Percentiles rank a stretch among this genome's conserved stretches.
phyloP scores from a whole-genome alignment of 2,113 vertebrate genomes.

The Lathamus discolor region DNA sequence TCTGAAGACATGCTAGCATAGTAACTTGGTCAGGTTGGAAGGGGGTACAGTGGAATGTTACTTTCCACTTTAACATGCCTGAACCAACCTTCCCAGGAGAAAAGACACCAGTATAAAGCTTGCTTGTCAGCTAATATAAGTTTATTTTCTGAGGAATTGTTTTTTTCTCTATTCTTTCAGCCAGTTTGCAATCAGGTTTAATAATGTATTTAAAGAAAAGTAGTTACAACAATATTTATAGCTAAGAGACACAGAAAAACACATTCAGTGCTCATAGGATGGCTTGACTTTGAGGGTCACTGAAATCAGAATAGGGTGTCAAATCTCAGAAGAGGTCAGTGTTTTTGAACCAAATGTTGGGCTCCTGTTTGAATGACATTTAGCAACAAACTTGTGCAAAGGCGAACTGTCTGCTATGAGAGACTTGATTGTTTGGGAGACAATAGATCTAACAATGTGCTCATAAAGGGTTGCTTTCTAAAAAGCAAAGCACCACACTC shows the following conservation, averaged over 20 bases:
- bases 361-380: background rate
- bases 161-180: background rate
- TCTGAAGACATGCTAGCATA: background rate
- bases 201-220: constrained; percentile 53
- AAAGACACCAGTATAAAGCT: background rate
- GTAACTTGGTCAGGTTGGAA: background rate
- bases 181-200: constrained; percentile 43
- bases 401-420: background rate
- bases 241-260: background rate
- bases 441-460: background rate
- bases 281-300: background rate
- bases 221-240: constrained; percentile 21
- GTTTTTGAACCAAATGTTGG: background rate
- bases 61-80: background rate
- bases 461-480: background rate
- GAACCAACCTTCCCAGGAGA: background rate
- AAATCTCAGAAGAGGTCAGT: background rate
- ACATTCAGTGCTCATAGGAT: background rate
- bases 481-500: background rate
- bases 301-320: background rate
- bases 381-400: background rate
- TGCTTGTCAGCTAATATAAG: background rate
- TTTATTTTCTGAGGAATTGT: background rate
- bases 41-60: background rate
- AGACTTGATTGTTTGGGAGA: background rate